Evolutionary conservation across 1,140 invertebrate genomes (phyloP).

Genomic region (Achroia grisella): DNA sequence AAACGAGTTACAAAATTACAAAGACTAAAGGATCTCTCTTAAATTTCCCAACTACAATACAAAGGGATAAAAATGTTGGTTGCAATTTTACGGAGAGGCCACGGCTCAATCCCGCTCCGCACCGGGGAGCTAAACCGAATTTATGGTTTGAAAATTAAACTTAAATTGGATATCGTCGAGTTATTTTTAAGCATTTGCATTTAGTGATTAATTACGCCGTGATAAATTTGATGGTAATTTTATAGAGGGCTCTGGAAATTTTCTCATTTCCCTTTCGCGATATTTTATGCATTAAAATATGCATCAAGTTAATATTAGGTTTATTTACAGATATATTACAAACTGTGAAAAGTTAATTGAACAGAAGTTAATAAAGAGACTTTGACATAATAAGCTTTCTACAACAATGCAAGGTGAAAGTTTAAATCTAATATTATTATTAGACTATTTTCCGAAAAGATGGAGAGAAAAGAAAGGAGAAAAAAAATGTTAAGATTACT

Average conservation of each 20-base stretch:
- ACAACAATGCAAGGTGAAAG: no score
- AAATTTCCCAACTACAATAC: conserved; percentile 53
- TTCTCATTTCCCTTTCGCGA: conserved; percentile 7
- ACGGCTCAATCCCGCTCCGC: conserved; percentile 49
- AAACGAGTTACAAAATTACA: conserved; percentile 51
- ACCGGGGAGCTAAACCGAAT: conserved; percentile 66
- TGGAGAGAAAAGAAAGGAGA: conserved; percentile 32
- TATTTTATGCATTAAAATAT: conserved; percentile 4
- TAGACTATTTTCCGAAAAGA: conserved; percentile 1
- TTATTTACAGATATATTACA: not conserved
- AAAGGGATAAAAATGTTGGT: conserved; percentile 65
- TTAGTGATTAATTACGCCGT: conserved; percentile 30
- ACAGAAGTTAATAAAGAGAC: no score
- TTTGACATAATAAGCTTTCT: no score
- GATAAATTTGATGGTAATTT: conserved; percentile 40
- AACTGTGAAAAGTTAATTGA: no score
- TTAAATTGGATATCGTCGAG: conserved; percentile 63
- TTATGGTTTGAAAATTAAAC: conserved; percentile 70
- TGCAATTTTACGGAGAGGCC: conserved; percentile 58
- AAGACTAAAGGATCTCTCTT: conserved; percentile 48
- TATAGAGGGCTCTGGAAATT: conserved; percentile 15
- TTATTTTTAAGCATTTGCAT: conserved; percentile 59
- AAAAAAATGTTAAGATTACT: conserved; percentile 59
- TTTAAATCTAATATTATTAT: not conserved
- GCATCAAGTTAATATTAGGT: conserved; percentile 2